Evolutionary conservation across 2,797 vertebrate species (phyloP).

Genomic region (Scarus forsteni): DNA sequence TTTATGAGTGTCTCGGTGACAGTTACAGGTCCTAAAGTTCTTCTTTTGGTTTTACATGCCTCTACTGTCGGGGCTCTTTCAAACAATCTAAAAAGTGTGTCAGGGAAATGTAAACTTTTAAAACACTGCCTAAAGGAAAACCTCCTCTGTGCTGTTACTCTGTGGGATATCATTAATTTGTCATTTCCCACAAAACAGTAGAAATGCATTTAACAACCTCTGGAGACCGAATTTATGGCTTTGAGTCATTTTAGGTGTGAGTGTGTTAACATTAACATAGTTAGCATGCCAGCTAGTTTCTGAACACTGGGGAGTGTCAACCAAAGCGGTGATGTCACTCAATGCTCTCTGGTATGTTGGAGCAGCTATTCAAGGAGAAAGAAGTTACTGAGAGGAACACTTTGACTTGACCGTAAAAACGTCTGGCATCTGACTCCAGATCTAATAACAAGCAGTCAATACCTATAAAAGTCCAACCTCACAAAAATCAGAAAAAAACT

Average conservation of each 20-base stretch:
- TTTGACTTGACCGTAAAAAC: background rate
- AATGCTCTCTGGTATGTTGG: slow-evolving; percentile 11
- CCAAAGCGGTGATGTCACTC: slow-evolving; percentile 5
- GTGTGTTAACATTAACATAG: slow-evolving; percentile 1
- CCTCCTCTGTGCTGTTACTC: background rate
- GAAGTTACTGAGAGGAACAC: background rate
- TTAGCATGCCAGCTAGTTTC: background rate
- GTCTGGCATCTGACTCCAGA: background rate
- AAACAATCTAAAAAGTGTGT: background rate
- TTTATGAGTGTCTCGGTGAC: background rate
- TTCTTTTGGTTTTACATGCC: background rate
- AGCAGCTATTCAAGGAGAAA: background rate
- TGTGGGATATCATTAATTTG: background rate
- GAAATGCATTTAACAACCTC: background rate
- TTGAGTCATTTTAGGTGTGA: slow-evolving; percentile 2
- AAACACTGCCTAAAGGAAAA: background rate
- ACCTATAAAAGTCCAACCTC: background rate
- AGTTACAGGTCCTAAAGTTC: background rate
- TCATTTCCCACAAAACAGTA: background rate
- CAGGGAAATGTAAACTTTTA: background rate
- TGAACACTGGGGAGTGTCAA: slow-evolving; percentile 22
- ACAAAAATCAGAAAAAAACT: background rate
- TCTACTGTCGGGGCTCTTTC: background rate
- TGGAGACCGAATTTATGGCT: slow-evolving; percentile 1
- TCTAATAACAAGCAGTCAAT: background rate